Percentiles rank a stretch among this genome's conserved stretches.
These are phyloP conservation scores for Stictocephala bisonia DNA, from an alignment of 2,888 invertebrate species.

Conservation along the genomic window DNA sequence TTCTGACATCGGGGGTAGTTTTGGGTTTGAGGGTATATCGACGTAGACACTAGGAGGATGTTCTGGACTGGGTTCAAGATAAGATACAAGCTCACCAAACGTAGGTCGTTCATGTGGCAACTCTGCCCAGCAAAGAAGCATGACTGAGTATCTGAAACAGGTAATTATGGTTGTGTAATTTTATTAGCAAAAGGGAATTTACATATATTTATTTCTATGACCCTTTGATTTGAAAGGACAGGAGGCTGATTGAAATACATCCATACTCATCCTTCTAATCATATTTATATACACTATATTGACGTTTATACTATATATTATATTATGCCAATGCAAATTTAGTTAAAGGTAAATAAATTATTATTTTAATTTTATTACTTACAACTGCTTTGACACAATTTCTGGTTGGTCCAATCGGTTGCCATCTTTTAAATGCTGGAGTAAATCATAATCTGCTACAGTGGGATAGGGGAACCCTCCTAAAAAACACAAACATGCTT, in stretches of 20 bases:
- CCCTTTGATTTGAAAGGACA: no score
- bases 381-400: conserved; percentile 33
- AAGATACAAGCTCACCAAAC: conserved; percentile 32
- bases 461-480: conserved; percentile 45
- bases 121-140: conserved; percentile 34
- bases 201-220: no score
- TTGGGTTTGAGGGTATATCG: conserved; percentile 1
- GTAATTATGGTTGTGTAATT: no score
- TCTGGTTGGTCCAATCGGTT: conserved; percentile 42
- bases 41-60: conserved; percentile 40
- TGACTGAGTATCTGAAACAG: conserved; percentile 36
- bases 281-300: no score
- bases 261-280: no score
- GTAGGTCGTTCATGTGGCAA: conserved; percentile 28
- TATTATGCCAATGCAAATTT: no score
- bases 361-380: no score
- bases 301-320: no score
- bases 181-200: no score
- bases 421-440: conserved; percentile 19
- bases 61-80: conserved; percentile 9
- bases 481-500: no score
- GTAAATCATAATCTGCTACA: conserved; percentile 37
- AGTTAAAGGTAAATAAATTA: no score
- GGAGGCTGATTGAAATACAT: no score
- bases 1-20: conserved; percentile 20